Conservation (phyloP, 1,140 invertebrate species). For the Eumeta japonica region DNA sequence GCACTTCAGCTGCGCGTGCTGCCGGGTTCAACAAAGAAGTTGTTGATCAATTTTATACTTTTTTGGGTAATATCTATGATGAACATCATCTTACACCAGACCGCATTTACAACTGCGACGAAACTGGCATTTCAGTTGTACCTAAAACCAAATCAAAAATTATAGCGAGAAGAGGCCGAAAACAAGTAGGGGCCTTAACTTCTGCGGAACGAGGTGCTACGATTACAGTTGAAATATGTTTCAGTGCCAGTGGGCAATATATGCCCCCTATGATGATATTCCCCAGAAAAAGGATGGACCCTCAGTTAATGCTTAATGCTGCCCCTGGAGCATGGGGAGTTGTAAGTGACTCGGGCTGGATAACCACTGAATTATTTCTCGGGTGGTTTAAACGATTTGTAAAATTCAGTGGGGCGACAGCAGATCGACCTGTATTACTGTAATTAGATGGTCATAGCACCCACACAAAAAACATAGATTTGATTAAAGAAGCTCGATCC, state of each 20-base stretch:
- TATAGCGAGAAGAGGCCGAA: conserved; percentile 22
- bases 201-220: conserved; percentile 31
- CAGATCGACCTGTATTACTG: conserved; percentile 15
- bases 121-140: conserved; percentile 30
- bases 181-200: conserved; percentile 20
- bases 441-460: no score
- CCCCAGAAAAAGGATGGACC: no score
- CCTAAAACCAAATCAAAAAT: conserved; percentile 25
- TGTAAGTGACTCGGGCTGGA: no score
- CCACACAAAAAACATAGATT: no score
- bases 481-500: no score
- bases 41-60: no score
- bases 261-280: no score
- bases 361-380: no score
- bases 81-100: conserved; percentile 14
- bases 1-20: no score
- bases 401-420: no score
- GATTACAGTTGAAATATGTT: conserved; percentile 34
- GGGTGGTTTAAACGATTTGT: conserved; percentile 19
- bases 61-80: conserved; percentile 16
- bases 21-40: conserved; percentile 18
- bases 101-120: conserved; percentile 35
- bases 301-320: no score
- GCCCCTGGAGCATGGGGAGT: conserved; percentile 15
- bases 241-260: no score